These are phyloP conservation scores for Pocillopora grandis DNA, from an alignment of 92 coral and sea anemone species.

Conservation along the genomic window DNA sequence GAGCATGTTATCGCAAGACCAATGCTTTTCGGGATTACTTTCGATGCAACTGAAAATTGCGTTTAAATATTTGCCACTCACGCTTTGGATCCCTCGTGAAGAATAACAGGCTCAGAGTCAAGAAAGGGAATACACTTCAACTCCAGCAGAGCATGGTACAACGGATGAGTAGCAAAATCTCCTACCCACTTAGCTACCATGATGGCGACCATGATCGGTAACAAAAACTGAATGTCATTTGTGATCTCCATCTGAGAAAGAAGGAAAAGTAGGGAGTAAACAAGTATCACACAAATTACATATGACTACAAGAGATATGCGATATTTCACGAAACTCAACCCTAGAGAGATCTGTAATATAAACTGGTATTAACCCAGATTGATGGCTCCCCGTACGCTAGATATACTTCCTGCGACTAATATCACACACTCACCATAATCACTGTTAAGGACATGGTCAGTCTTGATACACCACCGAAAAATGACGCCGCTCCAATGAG, in stretches of 20 bases:
- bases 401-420: neutral
- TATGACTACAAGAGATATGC: neutral
- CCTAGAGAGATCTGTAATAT: neutral
- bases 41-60: neutral
- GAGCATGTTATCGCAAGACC: too few relatives aligned
- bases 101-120: conserved; percentile 94
- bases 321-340: neutral
- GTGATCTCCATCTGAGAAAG: conserved; percentile 93
- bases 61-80: conserved; percentile 31
- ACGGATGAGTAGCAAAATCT: conserved; percentile 95
- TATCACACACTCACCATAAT: conserved; percentile 78
- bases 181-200: conserved; percentile 99
- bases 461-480: conserved; percentile 97
- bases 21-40: neutral
- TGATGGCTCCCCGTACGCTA: too few relatives aligned
- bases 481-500: conserved; percentile 98
- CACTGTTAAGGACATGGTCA: conserved; percentile 98
- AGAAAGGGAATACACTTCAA: conserved; percentile 97
- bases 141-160: conserved; percentile 96
- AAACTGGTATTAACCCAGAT: too few relatives aligned
- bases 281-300: neutral
- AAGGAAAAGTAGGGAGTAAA: neutral
- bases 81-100: conserved; percentile 86
- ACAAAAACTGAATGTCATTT: conserved; percentile 94
- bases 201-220: conserved; percentile 98